Percentiles rank a stretch among this genome's conserved stretches.
These are phyloP conservation scores for Oostethus manadensis DNA, from an alignment of 2,113 vertebrate genomes.

Conservation along the genomic window DNA sequence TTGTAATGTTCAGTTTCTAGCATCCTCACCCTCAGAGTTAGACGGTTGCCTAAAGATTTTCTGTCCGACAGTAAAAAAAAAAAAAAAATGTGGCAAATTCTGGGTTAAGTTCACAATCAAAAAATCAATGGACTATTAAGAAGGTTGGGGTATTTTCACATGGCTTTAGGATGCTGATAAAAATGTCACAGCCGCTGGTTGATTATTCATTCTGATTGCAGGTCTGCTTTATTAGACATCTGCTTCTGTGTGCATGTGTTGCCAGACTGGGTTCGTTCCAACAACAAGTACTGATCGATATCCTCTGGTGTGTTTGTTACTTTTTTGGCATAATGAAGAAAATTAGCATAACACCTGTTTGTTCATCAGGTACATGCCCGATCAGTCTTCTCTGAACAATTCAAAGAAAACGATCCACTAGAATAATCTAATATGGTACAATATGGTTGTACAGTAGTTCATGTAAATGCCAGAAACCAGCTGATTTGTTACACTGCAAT, in stretches of 20 bases:
- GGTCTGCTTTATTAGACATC: conserved; percentile 35
- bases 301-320: conserved; percentile 51
- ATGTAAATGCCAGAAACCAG: conserved; percentile 9
- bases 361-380: conserved; percentile 59
- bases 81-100: too few species aligned
- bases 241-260: conserved; percentile 16
- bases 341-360: conserved; percentile 68
- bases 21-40: too few species aligned
- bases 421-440: conserved; percentile 19
- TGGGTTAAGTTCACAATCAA: too few species aligned
- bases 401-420: conserved; percentile 11
- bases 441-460: conserved; percentile 3
- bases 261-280: conserved; percentile 40
- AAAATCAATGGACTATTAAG: not conserved
- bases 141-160: not conserved
- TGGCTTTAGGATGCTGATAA: conserved; percentile 13
- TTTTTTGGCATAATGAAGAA: conserved; percentile 60
- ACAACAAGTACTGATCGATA: conserved; percentile 57
- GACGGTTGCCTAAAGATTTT: too few species aligned
- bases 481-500: too few species aligned
- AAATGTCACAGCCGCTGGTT: conserved; percentile 36
- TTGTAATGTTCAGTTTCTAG: too few species aligned
- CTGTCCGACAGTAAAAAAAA: too few species aligned
- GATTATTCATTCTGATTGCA: conserved; percentile 41
- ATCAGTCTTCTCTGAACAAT: conserved; percentile 55